Evolutionary conservation across 1,140 invertebrate genomes (phyloP).

Genomic region (Drosophila subpulchrella): DNA sequence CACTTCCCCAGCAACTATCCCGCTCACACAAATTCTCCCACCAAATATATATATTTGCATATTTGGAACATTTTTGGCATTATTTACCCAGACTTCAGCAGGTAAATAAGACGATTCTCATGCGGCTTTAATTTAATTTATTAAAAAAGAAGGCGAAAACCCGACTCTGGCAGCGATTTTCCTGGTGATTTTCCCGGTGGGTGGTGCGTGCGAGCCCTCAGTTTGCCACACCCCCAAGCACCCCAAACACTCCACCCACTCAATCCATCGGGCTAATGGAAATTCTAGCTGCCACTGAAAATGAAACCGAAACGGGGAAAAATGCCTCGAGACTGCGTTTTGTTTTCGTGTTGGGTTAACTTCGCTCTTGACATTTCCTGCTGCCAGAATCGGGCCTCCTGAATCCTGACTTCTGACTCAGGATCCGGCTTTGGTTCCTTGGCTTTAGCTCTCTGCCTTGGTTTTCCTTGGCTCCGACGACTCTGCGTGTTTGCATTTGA

Average conservation of each 20-base stretch:
- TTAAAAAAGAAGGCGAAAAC: constrained; percentile 54
- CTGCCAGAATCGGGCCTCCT: constrained; percentile 31
- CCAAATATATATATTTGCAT: constrained; percentile 44
- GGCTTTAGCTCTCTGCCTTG: constrained; percentile 4
- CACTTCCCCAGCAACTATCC: constrained; percentile 33
- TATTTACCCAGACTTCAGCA: constrained; percentile 51
- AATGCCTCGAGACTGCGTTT: constrained; percentile 70
- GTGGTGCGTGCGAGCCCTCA: constrained; percentile 61
- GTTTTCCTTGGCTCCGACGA: constrained; percentile 17
- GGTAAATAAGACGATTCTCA: constrained; percentile 77
- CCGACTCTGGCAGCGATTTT: constrained; percentile 44
- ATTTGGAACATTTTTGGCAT: constrained; percentile 57
- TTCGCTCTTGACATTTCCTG: constrained; percentile 81
- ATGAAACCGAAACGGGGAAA: constrained; percentile 46
- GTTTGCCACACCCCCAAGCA: constrained; percentile 54
- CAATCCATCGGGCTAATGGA: constrained; percentile 38
- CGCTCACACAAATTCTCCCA: constrained; percentile 11
- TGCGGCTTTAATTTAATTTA: constrained; percentile 82
- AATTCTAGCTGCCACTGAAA: constrained; percentile 60
- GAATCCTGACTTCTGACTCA: constrained; percentile 1
- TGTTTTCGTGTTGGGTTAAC: constrained; percentile 76
- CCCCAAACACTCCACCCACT: constrained; percentile 24
- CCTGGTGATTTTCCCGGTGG: constrained; percentile 29
- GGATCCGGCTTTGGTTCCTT: constrained; percentile 21
- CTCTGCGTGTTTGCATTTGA: constrained; percentile 80